These are phyloP conservation scores for Sebastes reedi DNA, from an alignment of 2,797 vertebrate genomes.

Conservation along the genomic window DNA sequence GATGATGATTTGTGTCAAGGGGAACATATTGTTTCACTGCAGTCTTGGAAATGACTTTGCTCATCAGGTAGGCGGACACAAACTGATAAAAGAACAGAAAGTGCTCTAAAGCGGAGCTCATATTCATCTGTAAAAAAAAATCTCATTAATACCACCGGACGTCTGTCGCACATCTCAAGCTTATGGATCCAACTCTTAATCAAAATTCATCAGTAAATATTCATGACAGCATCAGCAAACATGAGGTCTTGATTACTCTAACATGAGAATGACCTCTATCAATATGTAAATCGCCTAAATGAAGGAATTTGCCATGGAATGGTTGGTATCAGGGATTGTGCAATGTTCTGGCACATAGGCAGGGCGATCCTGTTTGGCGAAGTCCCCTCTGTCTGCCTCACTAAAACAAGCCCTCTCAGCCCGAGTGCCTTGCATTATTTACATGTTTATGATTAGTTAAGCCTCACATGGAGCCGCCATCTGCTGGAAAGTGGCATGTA, in stretches of 20 bases:
- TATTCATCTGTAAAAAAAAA: constrained; percentile 23
- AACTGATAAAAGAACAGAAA: constrained; percentile 35
- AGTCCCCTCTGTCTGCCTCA: constrained; percentile 33
- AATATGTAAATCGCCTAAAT: constrained; percentile 72
- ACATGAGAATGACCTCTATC: constrained; percentile 61
- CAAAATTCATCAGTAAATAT: constrained; percentile 66
- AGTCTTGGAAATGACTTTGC: constrained; percentile 17
- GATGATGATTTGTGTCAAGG: constrained; percentile 60
- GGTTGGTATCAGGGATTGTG: constrained; percentile 17
- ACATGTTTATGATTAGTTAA: constrained; percentile 81
- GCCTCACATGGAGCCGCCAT: constrained; percentile 76
- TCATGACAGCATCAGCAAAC: constrained; percentile 60
- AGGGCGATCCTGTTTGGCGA: constrained; percentile 23
- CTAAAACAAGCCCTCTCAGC: constrained; percentile 53
- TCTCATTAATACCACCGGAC: constrained; percentile 25
- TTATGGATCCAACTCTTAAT: constrained; percentile 33
- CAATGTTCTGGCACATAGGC: constrained; percentile 16
- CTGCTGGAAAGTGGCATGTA: constrained; percentile 63
- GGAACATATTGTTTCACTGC: constrained; percentile 53
- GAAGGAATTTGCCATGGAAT: constrained; percentile 35
- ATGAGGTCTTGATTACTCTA: constrained; percentile 63
- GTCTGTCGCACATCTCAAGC: constrained; percentile 4
- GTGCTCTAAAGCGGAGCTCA: not conserved
- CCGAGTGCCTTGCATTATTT: constrained; percentile 80
- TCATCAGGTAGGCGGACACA: constrained; percentile 13